Base-by-base conservation (phyloP, 2,797 vertebrate genomes). In the Betta splendens region DNA sequence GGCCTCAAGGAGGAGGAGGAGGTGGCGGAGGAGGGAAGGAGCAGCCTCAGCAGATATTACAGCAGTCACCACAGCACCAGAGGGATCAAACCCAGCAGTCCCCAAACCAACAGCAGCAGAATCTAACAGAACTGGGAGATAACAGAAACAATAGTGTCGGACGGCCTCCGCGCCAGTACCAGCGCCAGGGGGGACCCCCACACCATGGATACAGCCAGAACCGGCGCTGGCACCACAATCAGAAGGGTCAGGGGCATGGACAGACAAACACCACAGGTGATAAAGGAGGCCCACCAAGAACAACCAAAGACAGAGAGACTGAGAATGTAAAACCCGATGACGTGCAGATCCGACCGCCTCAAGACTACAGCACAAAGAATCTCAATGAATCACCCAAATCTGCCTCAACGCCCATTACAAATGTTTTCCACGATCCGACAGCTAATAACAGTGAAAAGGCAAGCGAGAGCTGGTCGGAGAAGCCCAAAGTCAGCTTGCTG, bases 191-290 rank as follows among this genome's bases (percentile, higher is more conserved):
- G 31, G 90, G 81, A 46, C 72, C 80, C 3, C 57, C 71, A 1
- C 95, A 96, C 83, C 96, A 98, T 0, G 95, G 96, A 73, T 98
- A 97, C 80, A 96, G 94, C 91, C 95, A 98, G 89, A 98, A 98
- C 83, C 93, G 96, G 36, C 93, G 95, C 78, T 99, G 97, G 97
- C 93, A 98, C 80, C 94, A 95, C 63, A 95, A 90, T 90, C 94
- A 93, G 89, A 97, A 94, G 81, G 78, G 76, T 42, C 88, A 77
- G 31, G 86, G 79, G 3, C 69, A 80, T 0, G 83, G 77, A 85
- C 85, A 86, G 67, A 54, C 69, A 8, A 75, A 66, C 44, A 0
- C 52, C 13, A 12, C 54, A 9, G 60, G 57, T 1, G 87, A 87
- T 21, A 85, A 60, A 76, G 80, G 75, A 69, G 85, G 88, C 13